Conservation (phyloP, 35 echinoderm and acorn worm genomes). For the Apostichopus californicus region DNA sequence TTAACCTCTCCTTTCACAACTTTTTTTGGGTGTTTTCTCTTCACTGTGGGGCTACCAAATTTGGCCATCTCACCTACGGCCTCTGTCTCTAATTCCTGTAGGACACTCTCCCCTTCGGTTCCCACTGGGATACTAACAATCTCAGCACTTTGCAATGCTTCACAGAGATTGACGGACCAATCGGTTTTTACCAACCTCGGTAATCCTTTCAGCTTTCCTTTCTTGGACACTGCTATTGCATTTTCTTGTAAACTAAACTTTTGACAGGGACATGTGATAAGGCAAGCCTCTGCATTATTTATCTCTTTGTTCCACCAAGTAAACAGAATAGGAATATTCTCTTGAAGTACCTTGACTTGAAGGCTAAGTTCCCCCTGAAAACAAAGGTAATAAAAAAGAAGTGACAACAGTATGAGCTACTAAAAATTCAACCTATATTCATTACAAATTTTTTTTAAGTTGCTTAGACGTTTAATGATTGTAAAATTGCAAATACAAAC, state of each 20-base stretch:
- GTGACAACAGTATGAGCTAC: not conserved
- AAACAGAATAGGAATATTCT: not conserved
- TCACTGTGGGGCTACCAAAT: not conserved
- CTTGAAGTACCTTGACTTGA: constrained; percentile 23
- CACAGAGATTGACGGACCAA: not conserved
- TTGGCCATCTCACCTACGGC: too few species aligned
- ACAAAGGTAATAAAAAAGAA: not conserved
- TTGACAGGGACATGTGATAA: constrained; percentile 10
- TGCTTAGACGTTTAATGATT: too few species aligned
- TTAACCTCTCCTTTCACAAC: not conserved
- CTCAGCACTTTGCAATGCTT: constrained; percentile 22
- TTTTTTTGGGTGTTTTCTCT: not conserved
- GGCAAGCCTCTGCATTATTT: constrained; percentile 8
- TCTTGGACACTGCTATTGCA: not conserved
- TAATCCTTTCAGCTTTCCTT: not conserved
- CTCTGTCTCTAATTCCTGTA: not conserved
- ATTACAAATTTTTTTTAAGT: too few species aligned
- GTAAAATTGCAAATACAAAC: too few species aligned
- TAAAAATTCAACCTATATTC: too few species aligned
- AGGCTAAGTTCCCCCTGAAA: constrained; percentile 30
- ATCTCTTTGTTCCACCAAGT: constrained; percentile 31
- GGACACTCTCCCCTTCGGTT: constrained; percentile 5
- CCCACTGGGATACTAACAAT: constrained; percentile 1
- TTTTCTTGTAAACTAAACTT: not conserved
- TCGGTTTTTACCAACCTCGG: not conserved